phyloP scores from a whole-genome alignment of 1,140 invertebrate species.

The Polypedilum vanderplanki region DNA sequence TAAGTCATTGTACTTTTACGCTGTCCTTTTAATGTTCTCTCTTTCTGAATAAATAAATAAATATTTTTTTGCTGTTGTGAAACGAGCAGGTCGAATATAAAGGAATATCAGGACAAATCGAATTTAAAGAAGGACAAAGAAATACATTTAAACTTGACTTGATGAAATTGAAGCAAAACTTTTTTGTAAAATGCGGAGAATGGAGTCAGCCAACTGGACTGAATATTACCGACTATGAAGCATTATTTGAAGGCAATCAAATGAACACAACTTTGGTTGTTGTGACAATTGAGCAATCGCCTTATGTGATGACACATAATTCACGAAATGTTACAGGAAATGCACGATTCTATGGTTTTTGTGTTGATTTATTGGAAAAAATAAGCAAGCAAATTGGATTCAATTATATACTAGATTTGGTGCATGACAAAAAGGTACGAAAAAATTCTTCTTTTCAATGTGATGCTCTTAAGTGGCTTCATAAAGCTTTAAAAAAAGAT shows the following conservation, averaged over 20 bases:
- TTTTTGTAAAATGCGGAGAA: conserved; percentile 64
- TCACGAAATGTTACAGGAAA: conserved; percentile 68
- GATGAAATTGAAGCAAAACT: conserved; percentile 65
- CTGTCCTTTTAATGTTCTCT: background rate
- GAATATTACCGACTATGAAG: conserved; percentile 68
- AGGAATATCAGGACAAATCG: conserved; percentile 78
- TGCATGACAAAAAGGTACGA: conserved; percentile 62
- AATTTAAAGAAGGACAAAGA: conserved; percentile 72
- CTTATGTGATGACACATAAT: conserved; percentile 90
- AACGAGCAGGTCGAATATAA: background rate
- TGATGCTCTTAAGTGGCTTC: too few species aligned
- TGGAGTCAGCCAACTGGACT: conserved; percentile 65
- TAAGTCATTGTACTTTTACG: background rate
- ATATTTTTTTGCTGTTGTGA: background rate
- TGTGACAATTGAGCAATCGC: conserved; percentile 81
- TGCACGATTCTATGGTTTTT: conserved; percentile 65
- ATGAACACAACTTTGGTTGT: conserved; percentile 74
- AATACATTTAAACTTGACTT: conserved; percentile 74
- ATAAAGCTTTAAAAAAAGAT: background rate
- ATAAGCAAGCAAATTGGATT: conserved; percentile 80
- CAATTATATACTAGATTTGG: conserved; percentile 77
- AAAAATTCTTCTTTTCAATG: background rate
- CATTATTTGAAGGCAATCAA: conserved; percentile 67
- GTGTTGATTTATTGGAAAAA: conserved; percentile 81
- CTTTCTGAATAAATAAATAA: background rate